A percentile compares a stretch with the other conserved stretches of the same genome.
Evolutionary conservation across 2,888 invertebrate species (phyloP).

Genomic region (Blomia tropicalis): DNA sequence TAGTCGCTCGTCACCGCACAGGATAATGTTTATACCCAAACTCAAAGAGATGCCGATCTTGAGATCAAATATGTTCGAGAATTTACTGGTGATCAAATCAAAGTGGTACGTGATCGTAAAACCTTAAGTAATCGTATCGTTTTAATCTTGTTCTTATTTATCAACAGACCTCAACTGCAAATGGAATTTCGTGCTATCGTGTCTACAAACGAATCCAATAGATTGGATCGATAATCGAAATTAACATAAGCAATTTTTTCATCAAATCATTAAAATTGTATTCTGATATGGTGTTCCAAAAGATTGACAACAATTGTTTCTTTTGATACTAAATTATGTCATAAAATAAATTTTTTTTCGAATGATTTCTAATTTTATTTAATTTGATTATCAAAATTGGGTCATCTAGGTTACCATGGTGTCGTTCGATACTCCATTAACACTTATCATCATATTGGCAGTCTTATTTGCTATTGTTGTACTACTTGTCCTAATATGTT

Average conservation of each 20-base stretch:
- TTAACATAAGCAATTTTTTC: too few species aligned
- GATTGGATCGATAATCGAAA: too few species aligned
- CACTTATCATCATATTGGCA: neutral
- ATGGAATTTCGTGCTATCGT: conserved; percentile 2
- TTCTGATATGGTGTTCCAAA: too few species aligned
- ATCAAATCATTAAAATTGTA: too few species aligned
- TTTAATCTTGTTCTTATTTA: too few species aligned
- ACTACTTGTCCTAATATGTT: neutral
- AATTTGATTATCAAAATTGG: too few species aligned
- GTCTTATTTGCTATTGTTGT: neutral
- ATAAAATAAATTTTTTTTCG: too few species aligned
- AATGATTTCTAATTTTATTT: too few species aligned
- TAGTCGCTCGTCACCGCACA: neutral
- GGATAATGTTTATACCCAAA: neutral
- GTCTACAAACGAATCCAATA: conserved; percentile 14
- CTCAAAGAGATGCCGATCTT: neutral
- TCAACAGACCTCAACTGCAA: conserved; percentile 14
- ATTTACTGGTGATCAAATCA: conserved; percentile 3
- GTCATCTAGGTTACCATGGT: neutral
- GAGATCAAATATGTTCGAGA: conserved; percentile 2
- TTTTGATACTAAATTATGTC: too few species aligned
- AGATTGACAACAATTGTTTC: too few species aligned
- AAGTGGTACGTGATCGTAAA: neutral
- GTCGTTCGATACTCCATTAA: neutral
- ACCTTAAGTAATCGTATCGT: too few species aligned